Evolutionary conservation across 1,140 invertebrate species (phyloP), one percentile per base, ranked within the genome.

Genomic region (Tachypleus tridentatus): DNA sequence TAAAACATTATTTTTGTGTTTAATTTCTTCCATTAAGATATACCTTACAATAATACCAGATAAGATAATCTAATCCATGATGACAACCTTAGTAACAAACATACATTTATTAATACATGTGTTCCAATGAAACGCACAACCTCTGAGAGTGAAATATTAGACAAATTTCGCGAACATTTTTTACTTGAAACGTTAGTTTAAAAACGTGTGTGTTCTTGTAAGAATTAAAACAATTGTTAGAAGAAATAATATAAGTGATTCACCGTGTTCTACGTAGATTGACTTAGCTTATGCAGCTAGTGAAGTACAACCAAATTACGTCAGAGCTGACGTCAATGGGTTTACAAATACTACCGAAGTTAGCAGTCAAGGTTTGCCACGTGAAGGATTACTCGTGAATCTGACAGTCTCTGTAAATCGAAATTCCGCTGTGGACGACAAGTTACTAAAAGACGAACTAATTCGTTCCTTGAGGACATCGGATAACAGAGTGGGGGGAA

Each of bases 301-400:
- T 4, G 88, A 91, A 72, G 76, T 92, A 3, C 80, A 88, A 64
- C 88, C 91, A 70, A 82, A 89, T 1, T 92, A 87, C 73, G 85
- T 89, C 73, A 87, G 87, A 2, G 78, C 90, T 0, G 83, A 85
- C 66, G 60, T 69, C 4, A 51, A 62, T 6, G 57, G 61, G 5
- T 61, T 57, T 4, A n/a, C 61, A 54, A 54, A 54, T 7, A 3
- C 53, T 54, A 8, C 7, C 7, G n/a, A 54, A n/a, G n/a, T n/a
- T 54, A 8, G 52, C 48, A 7, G 49, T 51, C 53, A 54, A 52
- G 56, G 47, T 0, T 9, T 61, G 4, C 54, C 57, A 11, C 4
- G 52, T 56, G 70, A 69, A 51, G 78, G 83, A 61, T 82, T 83
- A 29, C 73, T 84, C 7, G 79, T 85, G 49, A 84, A 84, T 54